phyloP scores from a whole-genome alignment of 2,797 vertebrate species.

The Rachycentron canadum region DNA sequence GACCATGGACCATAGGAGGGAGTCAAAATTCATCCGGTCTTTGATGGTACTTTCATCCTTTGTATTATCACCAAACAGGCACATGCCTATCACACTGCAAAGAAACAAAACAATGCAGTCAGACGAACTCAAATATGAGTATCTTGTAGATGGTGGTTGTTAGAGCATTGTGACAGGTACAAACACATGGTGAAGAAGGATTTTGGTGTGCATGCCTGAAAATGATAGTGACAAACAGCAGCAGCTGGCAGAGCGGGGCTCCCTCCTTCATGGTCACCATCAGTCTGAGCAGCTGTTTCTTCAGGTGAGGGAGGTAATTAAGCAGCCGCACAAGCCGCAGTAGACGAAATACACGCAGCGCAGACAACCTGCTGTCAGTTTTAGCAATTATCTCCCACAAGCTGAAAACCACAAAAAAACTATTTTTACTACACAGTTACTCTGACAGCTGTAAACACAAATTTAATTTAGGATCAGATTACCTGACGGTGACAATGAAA shows the following conservation, averaged over 20 bases:
- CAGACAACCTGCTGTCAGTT: slow-evolving; percentile 87
- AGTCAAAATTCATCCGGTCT: slow-evolving; percentile 92
- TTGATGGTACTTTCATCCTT: slow-evolving; percentile 86
- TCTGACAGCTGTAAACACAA: not conserved
- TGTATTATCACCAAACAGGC: slow-evolving; percentile 90
- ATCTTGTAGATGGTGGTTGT: not conserved
- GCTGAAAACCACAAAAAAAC: slow-evolving; percentile 71
- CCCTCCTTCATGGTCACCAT: slow-evolving; percentile 92
- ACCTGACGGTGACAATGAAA: slow-evolving; percentile 34
- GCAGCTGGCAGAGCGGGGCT: slow-evolving; percentile 90
- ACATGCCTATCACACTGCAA: slow-evolving; percentile 92
- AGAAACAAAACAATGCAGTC: not conserved
- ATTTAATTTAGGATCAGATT: not conserved
- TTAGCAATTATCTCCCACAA: slow-evolving; percentile 91
- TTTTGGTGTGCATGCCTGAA: slow-evolving; percentile 84
- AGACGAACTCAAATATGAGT: not conserved
- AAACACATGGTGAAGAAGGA: not conserved
- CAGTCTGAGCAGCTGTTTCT: slow-evolving; percentile 90
- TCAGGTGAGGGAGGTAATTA: slow-evolving; percentile 89
- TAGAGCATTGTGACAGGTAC: not conserved
- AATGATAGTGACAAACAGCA: slow-evolving; percentile 91
- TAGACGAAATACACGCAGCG: slow-evolving; percentile 89
- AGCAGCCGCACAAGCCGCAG: slow-evolving; percentile 91
- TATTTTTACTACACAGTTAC: not conserved
- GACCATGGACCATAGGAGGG: slow-evolving; percentile 92